Evolutionary conservation across 2,888 invertebrate species (phyloP).

Genomic region (Netelia melanura): DNA sequence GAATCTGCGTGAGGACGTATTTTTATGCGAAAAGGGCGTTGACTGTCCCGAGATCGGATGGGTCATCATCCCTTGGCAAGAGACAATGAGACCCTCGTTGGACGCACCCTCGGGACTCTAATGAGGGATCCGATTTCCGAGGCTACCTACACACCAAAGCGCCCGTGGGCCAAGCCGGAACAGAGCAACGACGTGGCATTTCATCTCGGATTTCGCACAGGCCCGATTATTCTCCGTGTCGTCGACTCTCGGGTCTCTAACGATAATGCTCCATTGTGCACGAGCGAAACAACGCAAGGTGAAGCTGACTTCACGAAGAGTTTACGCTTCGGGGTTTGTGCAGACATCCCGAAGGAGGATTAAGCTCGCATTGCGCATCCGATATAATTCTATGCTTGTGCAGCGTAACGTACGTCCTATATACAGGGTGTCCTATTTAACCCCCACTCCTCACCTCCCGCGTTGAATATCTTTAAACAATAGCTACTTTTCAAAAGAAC

Average conservation of each 20-base stretch:
- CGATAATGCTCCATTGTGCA: background rate
- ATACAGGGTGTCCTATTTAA: too few species aligned
- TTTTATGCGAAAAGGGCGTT: background rate
- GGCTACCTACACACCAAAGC: conserved; percentile 16
- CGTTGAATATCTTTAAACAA: too few species aligned
- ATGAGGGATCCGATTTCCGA: conserved; percentile 57
- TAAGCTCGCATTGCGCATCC: background rate
- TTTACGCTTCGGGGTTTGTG: background rate
- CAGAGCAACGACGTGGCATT: conserved; percentile 6
- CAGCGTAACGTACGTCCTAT: background rate
- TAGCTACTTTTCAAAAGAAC: too few species aligned
- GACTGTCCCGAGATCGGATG: conserved; percentile 2
- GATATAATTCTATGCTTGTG: background rate
- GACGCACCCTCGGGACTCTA: conserved; percentile 38
- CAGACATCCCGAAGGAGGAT: background rate
- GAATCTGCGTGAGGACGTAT: background rate
- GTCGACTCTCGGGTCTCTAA: background rate
- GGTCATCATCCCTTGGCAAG: background rate
- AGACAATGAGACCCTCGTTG: conserved; percentile 22
- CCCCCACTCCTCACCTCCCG: too few species aligned
- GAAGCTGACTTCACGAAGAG: background rate
- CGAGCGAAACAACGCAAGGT: background rate
- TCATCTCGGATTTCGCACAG: conserved; percentile 26
- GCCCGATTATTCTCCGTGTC: background rate
- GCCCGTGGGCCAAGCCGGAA: conserved; percentile 5